Percentiles rank a stretch among this genome's conserved stretches.
Conservation (phyloP, 2,888 invertebrate genomes). For the Mantis religiosa region DNA sequence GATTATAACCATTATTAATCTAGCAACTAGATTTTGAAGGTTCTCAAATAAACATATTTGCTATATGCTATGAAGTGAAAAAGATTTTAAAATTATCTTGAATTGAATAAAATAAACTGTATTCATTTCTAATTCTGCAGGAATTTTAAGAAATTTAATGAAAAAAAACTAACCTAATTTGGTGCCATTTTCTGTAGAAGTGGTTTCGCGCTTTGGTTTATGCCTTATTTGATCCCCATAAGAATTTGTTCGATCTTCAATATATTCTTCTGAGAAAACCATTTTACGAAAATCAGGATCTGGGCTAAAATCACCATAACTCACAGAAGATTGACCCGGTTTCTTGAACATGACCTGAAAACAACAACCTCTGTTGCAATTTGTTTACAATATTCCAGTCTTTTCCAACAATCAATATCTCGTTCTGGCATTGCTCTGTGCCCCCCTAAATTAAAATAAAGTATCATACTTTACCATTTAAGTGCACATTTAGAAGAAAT, state of each 20-base stretch:
- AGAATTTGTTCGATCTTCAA: conserved; percentile 19
- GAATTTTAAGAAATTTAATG: background rate
- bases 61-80: no score
- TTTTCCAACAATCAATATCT: no score
- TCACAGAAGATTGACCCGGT: conserved; percentile 44
- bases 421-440: no score
- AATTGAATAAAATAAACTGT: background rate
- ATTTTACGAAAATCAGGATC: conserved; percentile 63
- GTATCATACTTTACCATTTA: no score
- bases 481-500: no score
- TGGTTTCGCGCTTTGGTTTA: conserved; percentile 8
- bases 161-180: conserved; percentile 39
- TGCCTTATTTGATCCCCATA: conserved; percentile 10
- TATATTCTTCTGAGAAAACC: conserved; percentile 52
- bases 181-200: conserved; percentile 35
- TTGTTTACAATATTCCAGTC: background rate
- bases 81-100: background rate
- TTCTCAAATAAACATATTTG: no score
- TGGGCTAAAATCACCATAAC: conserved; percentile 55
- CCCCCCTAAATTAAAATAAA: no score
- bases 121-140: background rate
- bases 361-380: background rate
- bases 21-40: no score
- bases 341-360: conserved; percentile 58
- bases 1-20: no score